Evolutionary conservation across 2,888 invertebrate species (phyloP), one percentile per base, ranked within the genome.

Genomic region (Drosophila yooni): DNA sequence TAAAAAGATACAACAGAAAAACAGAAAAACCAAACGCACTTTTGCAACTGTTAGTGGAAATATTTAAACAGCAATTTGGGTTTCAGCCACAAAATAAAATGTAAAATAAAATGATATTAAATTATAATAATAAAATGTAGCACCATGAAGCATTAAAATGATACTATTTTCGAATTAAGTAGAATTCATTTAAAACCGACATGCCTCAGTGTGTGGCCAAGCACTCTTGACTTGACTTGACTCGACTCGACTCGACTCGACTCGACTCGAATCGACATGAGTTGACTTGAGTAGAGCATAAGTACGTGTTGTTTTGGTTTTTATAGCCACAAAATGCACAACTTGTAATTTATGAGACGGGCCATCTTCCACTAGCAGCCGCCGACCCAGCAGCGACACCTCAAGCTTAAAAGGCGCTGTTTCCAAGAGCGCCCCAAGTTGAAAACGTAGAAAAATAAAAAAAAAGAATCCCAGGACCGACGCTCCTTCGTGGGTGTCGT

Each of bases 301-400:
- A 57, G 57, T 57, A 57, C 57, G 57, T 57, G 57, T 58, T 50
- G 29, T 57, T 40, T 43, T 43, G 56, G 8, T 56, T 57, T 57
- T 57, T 57, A 57, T 57, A 34, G 33, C 52, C 61, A 43, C 43
- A 61, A 62, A 58, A 50, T 31, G 74, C 70, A 70, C 60, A 67
- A 77, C 74, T 69, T 82, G 81, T 83, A 77, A 82, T 82, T 82
- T 82, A 82, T 82, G 40, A 21, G 31, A 40, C 21, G 40, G n/a
- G 57, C 31, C 57, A 57, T 15, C 40, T n/a, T 15, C 29, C n/a
- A 10, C 57, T 25, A 15, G 21, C 53, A 36, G 10, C 15, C 21
- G 21, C 7, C 31, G 29, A 15, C 57, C 57, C 29, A 11, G 21
- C 21, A 57, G 57, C 57, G 31, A 57, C 57, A 57, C 57, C 57